Conservation (phyloP, 1,140 invertebrate species). For the Hyles vespertilio region DNA sequence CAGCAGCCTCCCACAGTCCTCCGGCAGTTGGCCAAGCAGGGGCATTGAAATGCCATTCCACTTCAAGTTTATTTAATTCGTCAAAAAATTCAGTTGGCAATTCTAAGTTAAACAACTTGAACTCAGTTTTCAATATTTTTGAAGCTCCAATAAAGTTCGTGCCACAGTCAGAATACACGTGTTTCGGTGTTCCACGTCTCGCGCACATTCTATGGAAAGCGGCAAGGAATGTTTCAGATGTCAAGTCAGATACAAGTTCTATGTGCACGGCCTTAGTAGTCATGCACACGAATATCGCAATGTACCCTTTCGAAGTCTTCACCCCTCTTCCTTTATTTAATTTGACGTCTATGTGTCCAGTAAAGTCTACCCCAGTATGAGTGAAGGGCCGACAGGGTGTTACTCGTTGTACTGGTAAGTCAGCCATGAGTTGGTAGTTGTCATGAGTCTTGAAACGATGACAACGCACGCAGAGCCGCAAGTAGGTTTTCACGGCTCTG, state of each 20-base stretch:
- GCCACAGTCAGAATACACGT: background rate
- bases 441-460: too few relatives aligned
- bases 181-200: background rate
- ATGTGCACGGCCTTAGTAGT: background rate
- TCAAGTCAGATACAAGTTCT: background rate
- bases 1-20: background rate
- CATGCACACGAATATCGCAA: background rate
- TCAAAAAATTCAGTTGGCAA: conserved; percentile 9
- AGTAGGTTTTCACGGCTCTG: too few relatives aligned
- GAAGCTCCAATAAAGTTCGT: conserved; percentile 4
- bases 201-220: background rate
- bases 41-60: conserved; percentile 6
- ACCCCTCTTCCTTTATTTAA: background rate
- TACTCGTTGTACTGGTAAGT: too few relatives aligned
- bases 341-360: background rate
- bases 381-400: background rate
- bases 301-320: background rate
- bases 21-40: background rate
- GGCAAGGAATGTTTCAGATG: background rate
- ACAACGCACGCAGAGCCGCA: too few relatives aligned
- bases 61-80: background rate
- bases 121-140: conserved; percentile 5
- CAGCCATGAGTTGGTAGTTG: too few relatives aligned
- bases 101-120: background rate
- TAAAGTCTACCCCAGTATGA: background rate